Percentiles rank a stretch among this genome's conserved stretches.
Evolutionary conservation across 2,888 invertebrate genomes (phyloP).

Genomic region (Meiosimyza platycephala): DNA sequence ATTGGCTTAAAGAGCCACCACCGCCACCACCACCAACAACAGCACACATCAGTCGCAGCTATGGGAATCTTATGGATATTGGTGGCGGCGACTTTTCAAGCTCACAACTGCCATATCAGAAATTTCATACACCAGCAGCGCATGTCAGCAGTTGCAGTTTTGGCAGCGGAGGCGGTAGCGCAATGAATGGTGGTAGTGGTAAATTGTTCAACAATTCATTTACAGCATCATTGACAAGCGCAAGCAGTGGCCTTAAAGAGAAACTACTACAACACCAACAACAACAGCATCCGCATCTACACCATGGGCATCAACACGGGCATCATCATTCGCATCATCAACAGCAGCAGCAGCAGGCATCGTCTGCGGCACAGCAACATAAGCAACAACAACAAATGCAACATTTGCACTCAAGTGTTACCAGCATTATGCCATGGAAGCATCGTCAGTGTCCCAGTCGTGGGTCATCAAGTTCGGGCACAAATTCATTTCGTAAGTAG

Average conservation of each 20-base stretch:
- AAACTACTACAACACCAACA: constrained; percentile 57
- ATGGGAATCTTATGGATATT: constrained; percentile 59
- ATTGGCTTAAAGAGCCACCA: constrained; percentile 38
- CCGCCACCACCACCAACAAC: constrained; percentile 43
- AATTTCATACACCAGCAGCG: constrained; percentile 52
- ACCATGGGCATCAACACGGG: constrained; percentile 48
- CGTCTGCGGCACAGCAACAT: constrained; percentile 38
- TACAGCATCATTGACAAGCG: constrained; percentile 59
- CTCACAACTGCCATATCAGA: constrained; percentile 61
- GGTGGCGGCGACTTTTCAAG: constrained; percentile 48
- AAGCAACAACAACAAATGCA: constrained; percentile 58
- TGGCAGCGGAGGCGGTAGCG: constrained; percentile 48
- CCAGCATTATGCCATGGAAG: constrained; percentile 67
- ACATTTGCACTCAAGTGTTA: constrained; percentile 60
- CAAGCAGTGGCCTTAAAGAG: constrained; percentile 62
- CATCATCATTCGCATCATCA: constrained; percentile 45
- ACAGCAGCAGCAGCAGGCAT: constrained; percentile 43
- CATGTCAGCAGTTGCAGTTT: constrained; percentile 43
- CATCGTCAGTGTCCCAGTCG: constrained; percentile 67
- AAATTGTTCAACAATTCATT: constrained; percentile 53
- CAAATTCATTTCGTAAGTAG: constrained; percentile 67
- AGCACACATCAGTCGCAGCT: constrained; percentile 59
- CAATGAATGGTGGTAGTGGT: constrained; percentile 45
- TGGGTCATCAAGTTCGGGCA: constrained; percentile 66
- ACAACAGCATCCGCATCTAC: constrained; percentile 48